These are phyloP conservation scores for Anas capensis DNA, from an alignment of 2,797 vertebrate species.

Conservation along the genomic window DNA sequence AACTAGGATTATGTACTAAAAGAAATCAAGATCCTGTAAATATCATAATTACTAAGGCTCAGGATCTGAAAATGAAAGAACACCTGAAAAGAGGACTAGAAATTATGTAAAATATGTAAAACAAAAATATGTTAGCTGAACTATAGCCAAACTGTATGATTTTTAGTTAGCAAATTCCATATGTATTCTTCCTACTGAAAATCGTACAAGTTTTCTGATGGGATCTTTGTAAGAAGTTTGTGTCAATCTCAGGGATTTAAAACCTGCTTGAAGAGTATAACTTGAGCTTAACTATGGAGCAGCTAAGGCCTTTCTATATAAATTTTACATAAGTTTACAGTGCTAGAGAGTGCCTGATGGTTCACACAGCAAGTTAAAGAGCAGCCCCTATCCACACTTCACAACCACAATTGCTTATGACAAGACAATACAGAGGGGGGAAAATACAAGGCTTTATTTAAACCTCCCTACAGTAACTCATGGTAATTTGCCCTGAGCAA, in stretches of 20 bases:
- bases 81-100: not conserved
- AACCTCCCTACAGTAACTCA: slow-evolving; percentile 7
- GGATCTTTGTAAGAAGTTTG: slow-evolving; percentile 9
- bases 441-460: not conserved
- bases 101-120: not conserved
- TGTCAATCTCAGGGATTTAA: slow-evolving; percentile 43
- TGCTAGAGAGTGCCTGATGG: slow-evolving; percentile 17
- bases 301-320: not conserved
- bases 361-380: slow-evolving; percentile 22
- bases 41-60: not conserved
- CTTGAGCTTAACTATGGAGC: not conserved
- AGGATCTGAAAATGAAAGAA: not conserved
- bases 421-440: not conserved
- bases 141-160: not conserved
- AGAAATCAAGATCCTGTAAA: not conserved
- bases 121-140: not conserved
- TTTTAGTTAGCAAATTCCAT: not conserved
- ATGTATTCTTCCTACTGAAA: not conserved
- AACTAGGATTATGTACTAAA: not conserved
- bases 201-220: not conserved
- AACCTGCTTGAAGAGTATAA: slow-evolving; percentile 16
- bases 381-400: not conserved
- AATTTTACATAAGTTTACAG: slow-evolving; percentile 46
- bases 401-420: slow-evolving; percentile 1
- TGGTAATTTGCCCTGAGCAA: slow-evolving; percentile 29